Percentiles rank a stretch among this genome's conserved stretches.
Evolutionary conservation across 2,888 invertebrate species (phyloP).

Genomic region (Tinea pellionella): DNA sequence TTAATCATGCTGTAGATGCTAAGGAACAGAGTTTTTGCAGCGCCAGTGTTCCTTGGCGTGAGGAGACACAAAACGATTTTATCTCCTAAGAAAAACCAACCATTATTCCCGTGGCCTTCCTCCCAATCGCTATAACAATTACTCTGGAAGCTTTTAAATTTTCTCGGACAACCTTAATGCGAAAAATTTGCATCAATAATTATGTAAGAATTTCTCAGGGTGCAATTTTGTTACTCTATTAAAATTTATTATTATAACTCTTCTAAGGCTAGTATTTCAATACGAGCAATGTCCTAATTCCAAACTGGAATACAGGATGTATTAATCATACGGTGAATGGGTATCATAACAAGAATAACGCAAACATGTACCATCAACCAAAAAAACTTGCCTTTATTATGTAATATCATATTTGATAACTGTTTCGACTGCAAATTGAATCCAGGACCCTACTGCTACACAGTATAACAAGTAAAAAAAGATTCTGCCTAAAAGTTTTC

Average conservation of each 20-base stretch:
- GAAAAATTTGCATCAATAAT: conserved; percentile 8
- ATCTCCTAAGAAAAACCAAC: conserved; percentile 35
- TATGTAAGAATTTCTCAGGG: not conserved
- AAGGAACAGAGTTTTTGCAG: conserved; percentile 15
- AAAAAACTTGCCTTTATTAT: no score
- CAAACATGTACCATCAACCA: no score
- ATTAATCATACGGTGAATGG: no score
- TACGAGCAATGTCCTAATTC: no score
- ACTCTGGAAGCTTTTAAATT: conserved; percentile 18
- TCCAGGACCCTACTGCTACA: no score
- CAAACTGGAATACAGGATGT: no score
- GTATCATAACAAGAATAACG: no score
- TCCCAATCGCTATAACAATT: conserved; percentile 27
- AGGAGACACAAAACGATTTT: conserved; percentile 34
- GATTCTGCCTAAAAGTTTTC: not conserved
- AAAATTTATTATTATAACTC: no score
- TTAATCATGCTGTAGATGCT: conserved; percentile 1
- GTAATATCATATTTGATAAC: no score
- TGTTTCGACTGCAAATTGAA: no score
- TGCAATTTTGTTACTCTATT: no score
- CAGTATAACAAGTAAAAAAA: not conserved
- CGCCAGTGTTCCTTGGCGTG: conserved; percentile 18
- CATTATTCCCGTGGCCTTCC: conserved; percentile 37
- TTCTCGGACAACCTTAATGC: not conserved
- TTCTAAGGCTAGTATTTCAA: no score